These are phyloP conservation scores for Willisornis vidua DNA, from an alignment of 2,113 vertebrate species.

Conservation along the genomic window DNA sequence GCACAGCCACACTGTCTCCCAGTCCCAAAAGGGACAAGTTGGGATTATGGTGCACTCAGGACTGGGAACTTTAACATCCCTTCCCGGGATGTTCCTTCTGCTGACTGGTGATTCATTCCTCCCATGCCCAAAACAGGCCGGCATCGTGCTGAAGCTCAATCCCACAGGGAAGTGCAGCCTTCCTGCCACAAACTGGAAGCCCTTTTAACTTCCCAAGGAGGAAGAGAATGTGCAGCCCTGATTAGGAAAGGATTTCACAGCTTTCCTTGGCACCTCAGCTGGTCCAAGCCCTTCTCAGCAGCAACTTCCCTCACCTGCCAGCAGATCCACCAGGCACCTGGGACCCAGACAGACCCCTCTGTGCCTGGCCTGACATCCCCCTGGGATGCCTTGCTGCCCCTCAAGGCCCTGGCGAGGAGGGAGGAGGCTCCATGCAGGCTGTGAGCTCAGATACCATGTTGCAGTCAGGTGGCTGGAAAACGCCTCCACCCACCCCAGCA, in stretches of 20 bases:
- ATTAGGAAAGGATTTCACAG: slow-evolving; percentile 3
- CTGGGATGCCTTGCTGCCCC: fast-evolving
- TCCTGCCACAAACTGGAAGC: slow-evolving; percentile 8
- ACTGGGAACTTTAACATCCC: neutral
- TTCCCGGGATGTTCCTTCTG: neutral
- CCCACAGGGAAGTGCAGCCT: neutral
- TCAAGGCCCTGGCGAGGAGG: neutral
- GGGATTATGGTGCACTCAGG: neutral
- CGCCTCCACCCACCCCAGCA: neutral
- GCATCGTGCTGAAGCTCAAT: neutral
- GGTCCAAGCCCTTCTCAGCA: neutral
- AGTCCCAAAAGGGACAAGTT: neutral
- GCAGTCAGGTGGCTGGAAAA: neutral
- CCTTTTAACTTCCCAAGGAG: neutral
- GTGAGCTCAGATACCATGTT: neutral
- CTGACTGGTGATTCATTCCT: neutral
- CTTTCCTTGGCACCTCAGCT: slow-evolving; percentile 28
- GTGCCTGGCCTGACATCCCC: neutral
- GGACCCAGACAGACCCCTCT: fast-evolving
- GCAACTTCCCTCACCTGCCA: neutral
- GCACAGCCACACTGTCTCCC: neutral
- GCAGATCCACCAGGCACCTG: neutral
- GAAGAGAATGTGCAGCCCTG: slow-evolving; percentile 25
- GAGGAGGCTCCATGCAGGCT: neutral
- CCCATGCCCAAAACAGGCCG: neutral